Conservation (phyloP, 2,888 invertebrate genomes). For the Steromphala cineraria region DNA sequence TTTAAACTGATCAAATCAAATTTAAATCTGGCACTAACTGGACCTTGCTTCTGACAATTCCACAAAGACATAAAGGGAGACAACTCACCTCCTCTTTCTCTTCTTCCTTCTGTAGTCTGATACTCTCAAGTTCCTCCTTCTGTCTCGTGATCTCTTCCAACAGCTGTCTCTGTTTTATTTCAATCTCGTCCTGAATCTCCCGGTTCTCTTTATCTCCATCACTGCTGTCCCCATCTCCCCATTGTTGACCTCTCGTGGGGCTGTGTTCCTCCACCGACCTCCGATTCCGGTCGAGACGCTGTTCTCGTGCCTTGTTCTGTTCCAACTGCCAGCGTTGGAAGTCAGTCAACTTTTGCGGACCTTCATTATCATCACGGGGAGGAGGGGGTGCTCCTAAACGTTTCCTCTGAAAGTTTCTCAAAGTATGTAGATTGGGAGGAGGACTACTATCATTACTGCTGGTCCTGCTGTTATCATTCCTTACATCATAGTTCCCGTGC, state of each 20-base stretch:
- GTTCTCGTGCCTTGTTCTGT: conserved; percentile 53
- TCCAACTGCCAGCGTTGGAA: conserved; percentile 69
- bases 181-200: conserved; percentile 45
- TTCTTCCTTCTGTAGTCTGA: conserved; percentile 44
- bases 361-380: conserved; percentile 14
- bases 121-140: conserved; percentile 55
- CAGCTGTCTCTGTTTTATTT: conserved; percentile 55
- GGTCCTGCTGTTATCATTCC: not conserved
- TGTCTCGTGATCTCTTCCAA: conserved; percentile 54
- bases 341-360: conserved; percentile 44
- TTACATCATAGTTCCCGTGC: not conserved
- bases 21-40: too few relatives aligned
- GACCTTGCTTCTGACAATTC: too few relatives aligned
- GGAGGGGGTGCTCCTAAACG: conserved; percentile 9
- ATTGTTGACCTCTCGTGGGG: conserved; percentile 32
- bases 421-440: conserved; percentile 9
- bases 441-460: conserved; percentile 18
- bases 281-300: conserved; percentile 40
- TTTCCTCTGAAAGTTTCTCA: not conserved
- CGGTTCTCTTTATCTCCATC: conserved; percentile 43
- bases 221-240: not conserved
- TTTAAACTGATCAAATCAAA: too few relatives aligned
- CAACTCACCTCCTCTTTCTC: conserved; percentile 55
- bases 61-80: too few relatives aligned
- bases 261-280: conserved; percentile 17